phyloP scores from a whole-genome alignment of 2,113 vertebrate species.

The Piliocolobus tephrosceles region DNA sequence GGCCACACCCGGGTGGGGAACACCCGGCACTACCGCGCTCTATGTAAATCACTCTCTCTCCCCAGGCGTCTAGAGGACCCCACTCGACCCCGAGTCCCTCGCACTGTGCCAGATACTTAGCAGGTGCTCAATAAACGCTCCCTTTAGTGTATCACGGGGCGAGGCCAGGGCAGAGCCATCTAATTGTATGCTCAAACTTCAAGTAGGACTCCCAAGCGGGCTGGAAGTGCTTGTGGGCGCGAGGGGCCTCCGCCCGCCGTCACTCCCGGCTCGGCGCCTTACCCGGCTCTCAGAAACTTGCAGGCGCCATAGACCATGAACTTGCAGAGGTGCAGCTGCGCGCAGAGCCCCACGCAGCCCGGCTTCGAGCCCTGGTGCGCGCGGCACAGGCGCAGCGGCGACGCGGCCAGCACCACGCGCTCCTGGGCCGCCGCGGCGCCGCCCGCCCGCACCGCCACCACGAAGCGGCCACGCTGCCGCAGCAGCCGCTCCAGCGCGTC shows the following conservation, averaged over 20 bases:
- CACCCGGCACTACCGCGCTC: neutral
- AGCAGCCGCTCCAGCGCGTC: slow-evolving; percentile 66
- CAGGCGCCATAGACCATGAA: slow-evolving; percentile 83
- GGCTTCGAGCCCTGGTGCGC: slow-evolving; percentile 50
- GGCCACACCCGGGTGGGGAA: neutral
- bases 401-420: slow-evolving; percentile 77
- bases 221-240: accelerated
- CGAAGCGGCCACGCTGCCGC: slow-evolving; percentile 66
- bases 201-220: accelerated
- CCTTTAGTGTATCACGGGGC: neutral
- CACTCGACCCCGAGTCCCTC: no score
- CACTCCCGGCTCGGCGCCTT: slow-evolving; percentile 33
- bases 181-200: accelerated
- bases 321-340: slow-evolving; percentile 84
- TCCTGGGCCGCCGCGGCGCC: neutral
- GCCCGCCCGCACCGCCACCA: slow-evolving; percentile 54
- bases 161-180: neutral
- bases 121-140: neutral
- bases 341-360: slow-evolving; percentile 73
- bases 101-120: neutral
- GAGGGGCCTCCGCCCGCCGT: neutral
- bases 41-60: neutral
- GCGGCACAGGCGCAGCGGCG: slow-evolving; percentile 79
- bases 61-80: accelerated
- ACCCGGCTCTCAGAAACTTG: slow-evolving; percentile 79